Base-by-base conservation (phyloP, 2,888 invertebrate genomes). In the Notodonta dromedarius region DNA sequence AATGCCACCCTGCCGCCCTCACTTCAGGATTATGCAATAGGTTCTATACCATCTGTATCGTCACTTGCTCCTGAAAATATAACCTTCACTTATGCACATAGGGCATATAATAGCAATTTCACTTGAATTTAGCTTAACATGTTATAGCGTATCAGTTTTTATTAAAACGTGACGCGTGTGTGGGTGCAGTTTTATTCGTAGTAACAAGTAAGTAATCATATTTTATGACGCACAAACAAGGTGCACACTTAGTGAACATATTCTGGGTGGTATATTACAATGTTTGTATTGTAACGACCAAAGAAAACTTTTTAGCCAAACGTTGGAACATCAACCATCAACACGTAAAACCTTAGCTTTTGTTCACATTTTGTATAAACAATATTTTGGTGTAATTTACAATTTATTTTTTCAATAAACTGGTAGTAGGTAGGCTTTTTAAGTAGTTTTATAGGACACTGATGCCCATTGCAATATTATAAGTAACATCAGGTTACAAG, bases 1-100 rank as follows among this genome's bases (percentile, higher is more conserved):
- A 63, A 55, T 46, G 54, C 56, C 44, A 55, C 48, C 65, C 40
- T 57, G 44, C 40, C 16, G 32, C 56, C 54, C 14, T 9, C 53
- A 42, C 24, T 56, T 24, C 56, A 56, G 1, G 13, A 44, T 42
- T 56, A 56, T 24, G 12, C 24, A 55, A 40, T 4, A 54, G n/a
- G n/a, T n/a, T n/a, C 4, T 54, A 13, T 14, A 39, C 58, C 52
- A 57, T 48, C 12, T 53, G 9, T 14, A 39, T 39, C n/a, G n/a
- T 54, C n/a, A 9, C 39, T 14, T 54, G 39, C 14, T 54, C 14
- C 39, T 54, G 35, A 39, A 54, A 54, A 35, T 39, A 14, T n/a
- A 35, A 54, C 39, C 14, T 54, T 54, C 39, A 14, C 13, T 5
- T 6, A 6, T n/a, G 11, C 5, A 39, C 24, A 12, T 35, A 54